Percentiles rank a stretch among this genome's conserved stretches.
phyloP scores from a whole-genome alignment of 2,888 invertebrate species.

The Bimastos eiseni region DNA sequence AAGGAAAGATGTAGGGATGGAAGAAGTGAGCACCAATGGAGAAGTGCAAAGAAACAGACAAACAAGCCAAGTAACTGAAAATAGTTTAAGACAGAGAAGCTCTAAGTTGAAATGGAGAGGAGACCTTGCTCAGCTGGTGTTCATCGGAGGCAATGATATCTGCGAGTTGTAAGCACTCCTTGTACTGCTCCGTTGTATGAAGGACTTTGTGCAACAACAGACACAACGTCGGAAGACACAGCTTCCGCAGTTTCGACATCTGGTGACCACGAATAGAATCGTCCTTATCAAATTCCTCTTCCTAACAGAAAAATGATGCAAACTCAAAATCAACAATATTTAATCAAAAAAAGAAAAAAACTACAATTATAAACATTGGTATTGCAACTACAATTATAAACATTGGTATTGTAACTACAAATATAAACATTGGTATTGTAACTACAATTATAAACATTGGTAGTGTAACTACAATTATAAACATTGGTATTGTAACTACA shows the following conservation, averaged over 20 bases:
- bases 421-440: no score
- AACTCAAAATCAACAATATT: background rate
- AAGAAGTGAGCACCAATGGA: background rate
- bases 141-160: conserved; percentile 80
- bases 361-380: no score
- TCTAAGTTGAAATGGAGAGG: background rate
- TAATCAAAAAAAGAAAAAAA: background rate
- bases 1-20: background rate
- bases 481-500: no score
- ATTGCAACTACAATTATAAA: no score
- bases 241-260: conserved; percentile 74
- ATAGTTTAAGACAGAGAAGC: background rate
- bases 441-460: no score
- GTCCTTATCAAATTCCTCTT: conserved; percentile 49
- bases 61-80: background rate
- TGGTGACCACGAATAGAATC: conserved; percentile 75
- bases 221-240: conserved; percentile 82
- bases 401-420: no score
- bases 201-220: conserved; percentile 79
- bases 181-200: conserved; percentile 74
- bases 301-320: conserved; percentile 42
- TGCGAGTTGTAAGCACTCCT: conserved; percentile 78
- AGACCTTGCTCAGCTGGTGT: conserved; percentile 77
- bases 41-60: background rate
- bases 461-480: no score